phyloP scores from a whole-genome alignment of 92 coral and sea anemone species.

The Montipora capitata region DNA sequence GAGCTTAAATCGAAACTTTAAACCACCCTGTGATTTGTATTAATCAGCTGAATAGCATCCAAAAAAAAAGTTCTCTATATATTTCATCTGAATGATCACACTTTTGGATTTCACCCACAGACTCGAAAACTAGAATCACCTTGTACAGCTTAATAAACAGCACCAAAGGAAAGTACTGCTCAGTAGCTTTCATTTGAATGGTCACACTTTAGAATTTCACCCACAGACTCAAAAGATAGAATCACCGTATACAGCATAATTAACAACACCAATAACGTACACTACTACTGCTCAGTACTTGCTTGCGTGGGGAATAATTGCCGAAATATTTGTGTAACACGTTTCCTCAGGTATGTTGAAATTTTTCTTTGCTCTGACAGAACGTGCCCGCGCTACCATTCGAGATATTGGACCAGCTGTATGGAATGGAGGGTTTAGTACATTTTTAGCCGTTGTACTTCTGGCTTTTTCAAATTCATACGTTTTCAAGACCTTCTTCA shows the following conservation, averaged over 20 bases:
- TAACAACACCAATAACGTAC: background rate
- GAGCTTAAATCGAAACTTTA: too few relatives aligned
- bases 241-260: background rate
- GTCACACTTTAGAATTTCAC: background rate
- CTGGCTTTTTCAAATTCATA: slow-evolving; percentile 89
- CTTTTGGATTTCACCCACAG: slow-evolving; percentile 3
- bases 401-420: slow-evolving; percentile 99
- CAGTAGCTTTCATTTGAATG: slow-evolving; percentile 6
- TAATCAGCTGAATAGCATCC: background rate
- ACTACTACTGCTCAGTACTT: background rate
- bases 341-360: background rate
- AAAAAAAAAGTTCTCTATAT: background rate
- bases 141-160: background rate
- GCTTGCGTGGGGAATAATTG: background rate
- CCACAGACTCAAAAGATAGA: background rate
- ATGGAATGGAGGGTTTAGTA: slow-evolving; percentile 97
- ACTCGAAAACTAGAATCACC: background rate
- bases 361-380: slow-evolving; percentile 44
- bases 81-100: slow-evolving; percentile 2
- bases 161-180: background rate
- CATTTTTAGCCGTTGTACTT: slow-evolving; percentile 89
- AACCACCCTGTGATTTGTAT: too few relatives aligned
- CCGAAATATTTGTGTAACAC: background rate
- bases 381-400: slow-evolving; percentile 85
- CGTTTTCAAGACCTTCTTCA: slow-evolving; percentile 90